Evolutionary conservation across 2,888 invertebrate species (phyloP).

Genomic region (Phengaris arion): DNA sequence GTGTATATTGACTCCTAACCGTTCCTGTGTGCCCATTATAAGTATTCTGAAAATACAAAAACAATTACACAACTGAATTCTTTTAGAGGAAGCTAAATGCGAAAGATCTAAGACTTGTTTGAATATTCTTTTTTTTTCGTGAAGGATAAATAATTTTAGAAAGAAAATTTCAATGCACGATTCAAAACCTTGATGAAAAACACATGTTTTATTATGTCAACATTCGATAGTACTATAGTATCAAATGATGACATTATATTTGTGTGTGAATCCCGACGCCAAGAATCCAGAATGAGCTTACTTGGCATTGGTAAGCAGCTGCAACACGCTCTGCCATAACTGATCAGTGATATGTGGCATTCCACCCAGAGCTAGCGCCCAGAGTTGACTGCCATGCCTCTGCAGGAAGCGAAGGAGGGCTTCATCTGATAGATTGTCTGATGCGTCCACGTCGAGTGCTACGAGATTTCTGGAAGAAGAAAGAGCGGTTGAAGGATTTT

Average conservation of each 20-base stretch:
- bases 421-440: conserved; percentile 96
- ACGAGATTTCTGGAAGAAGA: conserved; percentile 81
- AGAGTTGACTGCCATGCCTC: conserved; percentile 92
- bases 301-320: conserved; percentile 95
- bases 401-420: conserved; percentile 94
- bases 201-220: not conserved
- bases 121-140: not conserved
- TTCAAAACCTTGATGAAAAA: not conserved
- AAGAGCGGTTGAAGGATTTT: not conserved
- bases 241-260: not conserved
- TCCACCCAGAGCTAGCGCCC: conserved; percentile 93
- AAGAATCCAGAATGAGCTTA: conserved; percentile 61
- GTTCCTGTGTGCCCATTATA: conserved; percentile 97
- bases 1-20: conserved; percentile 96
- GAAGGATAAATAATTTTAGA: not conserved
- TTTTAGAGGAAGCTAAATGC: not conserved
- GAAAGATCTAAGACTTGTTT: not conserved
- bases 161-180: not conserved
- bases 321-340: conserved; percentile 97
- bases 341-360: conserved; percentile 99
- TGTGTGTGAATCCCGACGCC: not conserved
- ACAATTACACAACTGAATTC: not conserved
- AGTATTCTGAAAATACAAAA: conserved; percentile 84
- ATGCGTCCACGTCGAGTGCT: conserved; percentile 94
- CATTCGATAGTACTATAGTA: not conserved